phyloP scores from a whole-genome alignment of 2,113 vertebrate genomes.

The Rhadina sibilatrix region DNA sequence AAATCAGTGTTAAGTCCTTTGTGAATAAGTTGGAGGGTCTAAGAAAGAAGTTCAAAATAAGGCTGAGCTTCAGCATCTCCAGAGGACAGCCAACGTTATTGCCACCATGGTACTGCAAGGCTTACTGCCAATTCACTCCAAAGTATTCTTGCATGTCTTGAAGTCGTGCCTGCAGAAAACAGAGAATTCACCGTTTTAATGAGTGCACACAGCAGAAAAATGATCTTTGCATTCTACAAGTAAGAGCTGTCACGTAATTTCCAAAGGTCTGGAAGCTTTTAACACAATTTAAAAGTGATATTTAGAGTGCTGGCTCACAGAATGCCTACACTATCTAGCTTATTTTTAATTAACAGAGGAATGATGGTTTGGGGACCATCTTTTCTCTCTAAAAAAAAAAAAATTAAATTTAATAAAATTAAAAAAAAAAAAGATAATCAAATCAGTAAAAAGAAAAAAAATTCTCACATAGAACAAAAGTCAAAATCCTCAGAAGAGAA shows the following conservation, averaged over 20 bases:
- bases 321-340: not conserved
- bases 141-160: not conserved
- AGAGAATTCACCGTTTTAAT: not conserved
- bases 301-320: not conserved
- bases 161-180: constrained; percentile 9
- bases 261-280: not conserved
- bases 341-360: not conserved
- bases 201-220: not conserved
- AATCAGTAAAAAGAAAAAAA: not conserved
- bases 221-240: not conserved
- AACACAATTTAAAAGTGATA: not conserved
- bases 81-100: not conserved
- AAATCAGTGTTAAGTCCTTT: not conserved
- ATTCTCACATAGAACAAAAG: not conserved
- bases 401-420: too few relatives aligned
- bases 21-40: not conserved
- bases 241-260: not conserved
- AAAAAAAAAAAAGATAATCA: not conserved
- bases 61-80: not conserved
- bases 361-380: not conserved
- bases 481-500: not conserved
- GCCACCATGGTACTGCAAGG: not conserved
- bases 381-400: too few relatives aligned
- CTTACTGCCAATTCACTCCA: not conserved
- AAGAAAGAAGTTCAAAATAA: not conserved